A percentile compares a stretch with the other conserved stretches of the same genome.
These are phyloP conservation scores for Gorsachius goisagi DNA, from an alignment of 2,113 vertebrate species.

Conservation along the genomic window DNA sequence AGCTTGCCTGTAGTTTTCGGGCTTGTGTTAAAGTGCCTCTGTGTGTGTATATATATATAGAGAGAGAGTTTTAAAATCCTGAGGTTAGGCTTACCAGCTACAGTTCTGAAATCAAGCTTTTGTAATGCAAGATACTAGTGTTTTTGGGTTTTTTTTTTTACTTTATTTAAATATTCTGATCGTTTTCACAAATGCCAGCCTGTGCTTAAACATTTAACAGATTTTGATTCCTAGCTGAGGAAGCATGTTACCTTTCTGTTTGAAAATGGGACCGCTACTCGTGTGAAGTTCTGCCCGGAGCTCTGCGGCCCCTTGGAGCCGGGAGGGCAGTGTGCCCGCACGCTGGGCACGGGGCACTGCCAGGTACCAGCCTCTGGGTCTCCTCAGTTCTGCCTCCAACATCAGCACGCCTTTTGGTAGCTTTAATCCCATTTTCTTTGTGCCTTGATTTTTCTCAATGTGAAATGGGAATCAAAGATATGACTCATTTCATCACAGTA, in stretches of 20 bases:
- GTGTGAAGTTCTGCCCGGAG: fast-evolving
- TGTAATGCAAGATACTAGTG: too few relatives aligned
- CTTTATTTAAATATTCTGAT: not conserved
- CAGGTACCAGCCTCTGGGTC: not conserved
- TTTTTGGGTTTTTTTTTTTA: not conserved
- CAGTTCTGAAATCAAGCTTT: not conserved
- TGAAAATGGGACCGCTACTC: fast-evolving
- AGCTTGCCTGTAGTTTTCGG: not conserved
- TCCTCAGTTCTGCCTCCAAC: not conserved
- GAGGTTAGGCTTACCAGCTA: not conserved
- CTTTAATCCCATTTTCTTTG: not conserved
- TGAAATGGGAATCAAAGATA: not conserved
- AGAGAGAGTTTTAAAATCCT: not conserved
- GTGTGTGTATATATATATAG: too few relatives aligned
- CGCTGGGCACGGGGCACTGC: fast-evolving
- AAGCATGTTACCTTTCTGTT: not conserved
- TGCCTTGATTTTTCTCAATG: not conserved
- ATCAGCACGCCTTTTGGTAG: not conserved
- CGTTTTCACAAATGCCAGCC: not conserved
- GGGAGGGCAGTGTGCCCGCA: fast-evolving
- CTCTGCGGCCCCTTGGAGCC: fast-evolving
- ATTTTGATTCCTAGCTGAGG: not conserved
- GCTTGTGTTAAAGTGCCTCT: not conserved
- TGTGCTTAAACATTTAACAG: not conserved
- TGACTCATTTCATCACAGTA: not conserved